phyloP scores from a whole-genome alignment of 2,113 vertebrate species.

The Triplophysa siluroides region DNA sequence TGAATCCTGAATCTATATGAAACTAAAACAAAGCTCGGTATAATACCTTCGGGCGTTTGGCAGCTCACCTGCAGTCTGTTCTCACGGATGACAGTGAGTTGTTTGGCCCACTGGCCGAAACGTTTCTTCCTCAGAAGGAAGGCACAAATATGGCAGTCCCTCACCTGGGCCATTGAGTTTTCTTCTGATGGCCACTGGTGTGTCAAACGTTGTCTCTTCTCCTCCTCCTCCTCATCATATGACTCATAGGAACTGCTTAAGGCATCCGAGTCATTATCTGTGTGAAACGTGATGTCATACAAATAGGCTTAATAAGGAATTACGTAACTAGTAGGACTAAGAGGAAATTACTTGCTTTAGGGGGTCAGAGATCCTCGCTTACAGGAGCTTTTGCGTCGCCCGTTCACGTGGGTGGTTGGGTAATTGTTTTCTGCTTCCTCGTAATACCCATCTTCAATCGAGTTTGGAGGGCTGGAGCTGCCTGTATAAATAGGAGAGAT shows the following conservation, averaged over 20 bases:
- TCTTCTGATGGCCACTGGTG: constrained; percentile 90
- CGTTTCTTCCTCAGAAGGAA: constrained; percentile 96
- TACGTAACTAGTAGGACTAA: neutral
- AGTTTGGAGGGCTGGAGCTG: constrained; percentile 89
- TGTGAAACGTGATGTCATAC: neutral
- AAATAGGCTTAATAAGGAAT: neutral
- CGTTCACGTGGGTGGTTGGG: constrained; percentile 82
- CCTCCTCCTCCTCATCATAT: constrained; percentile 95
- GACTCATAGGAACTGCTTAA: constrained; percentile 98
- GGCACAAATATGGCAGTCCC: constrained; percentile 91
- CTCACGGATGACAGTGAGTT: constrained; percentile 90
- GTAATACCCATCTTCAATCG: constrained; percentile 90
- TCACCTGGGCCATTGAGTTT: constrained; percentile 84
- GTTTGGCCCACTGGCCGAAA: constrained; percentile 97
- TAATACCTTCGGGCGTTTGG: neutral
- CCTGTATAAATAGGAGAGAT: constrained; percentile 66
- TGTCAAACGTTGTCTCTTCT: constrained; percentile 81
- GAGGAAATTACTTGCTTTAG: neutral
- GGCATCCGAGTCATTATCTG: constrained; percentile 96
- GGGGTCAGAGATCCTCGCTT: constrained; percentile 53
- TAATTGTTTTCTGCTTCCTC: constrained; percentile 96
- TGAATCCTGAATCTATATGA: neutral
- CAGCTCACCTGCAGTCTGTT: constrained; percentile 86
- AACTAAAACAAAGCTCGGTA: too few relatives aligned
- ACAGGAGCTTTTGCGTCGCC: constrained; percentile 91